Evolutionary conservation across 2,113 vertebrate species (phyloP), one percentile per base, ranked within the genome.

Genomic region (Colossoma macropomum): DNA sequence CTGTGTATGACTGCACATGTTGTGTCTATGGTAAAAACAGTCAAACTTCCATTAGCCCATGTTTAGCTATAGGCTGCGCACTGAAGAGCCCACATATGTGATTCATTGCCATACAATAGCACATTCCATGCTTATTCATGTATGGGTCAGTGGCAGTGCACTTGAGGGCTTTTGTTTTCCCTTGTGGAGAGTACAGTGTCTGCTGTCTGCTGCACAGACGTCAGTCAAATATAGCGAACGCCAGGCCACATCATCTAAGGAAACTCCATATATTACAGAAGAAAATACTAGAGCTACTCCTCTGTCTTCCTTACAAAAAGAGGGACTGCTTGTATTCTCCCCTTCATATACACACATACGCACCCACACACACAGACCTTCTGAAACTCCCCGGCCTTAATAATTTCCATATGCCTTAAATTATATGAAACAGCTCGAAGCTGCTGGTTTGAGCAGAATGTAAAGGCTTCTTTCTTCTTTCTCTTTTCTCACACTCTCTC

Each of bases 371-470:
- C 13, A 23, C 13, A 56, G 66, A 52, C 65, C 82, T 84, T 86
- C 83, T 59, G 69, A 85, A 84, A 70, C 79, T 80, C 73, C 81
- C 69, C 83, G 25, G 54, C 63, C 69, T 79, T 85, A 86, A 86
- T 84, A 69, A 86, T 86, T 86, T 82, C 86, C 85, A 87, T 88
- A 88, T 88, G 86, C 86, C 77, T 81, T 84, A 81, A 86, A 88
- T 86, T 85, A 88, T 86, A 81, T 70, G 72, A 86, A 84, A 86
- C 83, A 74, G 86, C 87, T 86, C 66, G 28, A 84, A 84, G 89
- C 84, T 88, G 79, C 86, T 88, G 81, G 76, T 87, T 87, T 87
- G 77, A 87, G 68, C 75, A 80, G 84, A 83, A 77, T 84, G 85
- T 88, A 84, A 82, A 82, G 82, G 74, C 86, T 84, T 77, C 84